A percentile compares a stretch with the other conserved stretches of the same genome.
These are phyloP conservation scores for Cotesia congregata DNA, from an alignment of 2,888 invertebrate genomes.

Conservation along the genomic window DNA sequence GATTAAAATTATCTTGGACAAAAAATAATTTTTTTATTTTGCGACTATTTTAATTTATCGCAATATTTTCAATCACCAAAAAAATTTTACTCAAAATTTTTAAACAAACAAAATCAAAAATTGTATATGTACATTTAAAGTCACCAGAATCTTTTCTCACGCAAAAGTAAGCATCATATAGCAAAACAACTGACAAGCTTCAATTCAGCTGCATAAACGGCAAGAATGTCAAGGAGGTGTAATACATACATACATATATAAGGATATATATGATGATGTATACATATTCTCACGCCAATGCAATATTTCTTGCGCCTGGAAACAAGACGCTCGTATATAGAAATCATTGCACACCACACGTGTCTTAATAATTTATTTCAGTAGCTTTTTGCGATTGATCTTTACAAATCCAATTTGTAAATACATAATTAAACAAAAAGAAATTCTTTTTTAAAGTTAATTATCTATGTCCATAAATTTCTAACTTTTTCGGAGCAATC, in stretches of 20 bases:
- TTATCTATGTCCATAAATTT: not conserved
- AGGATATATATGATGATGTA: not conserved
- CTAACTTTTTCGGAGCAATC: not conserved
- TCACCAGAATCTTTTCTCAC: constrained; percentile 11
- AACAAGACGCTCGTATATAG: constrained; percentile 29
- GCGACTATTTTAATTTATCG: too few relatives aligned
- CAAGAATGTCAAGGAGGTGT: constrained; percentile 37
- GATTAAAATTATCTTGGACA: too few relatives aligned
- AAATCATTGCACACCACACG: constrained; percentile 19
- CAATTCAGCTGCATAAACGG: constrained; percentile 43
- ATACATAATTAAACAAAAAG: not conserved
- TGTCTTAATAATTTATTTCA: not conserved
- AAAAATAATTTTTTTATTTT: too few relatives aligned
- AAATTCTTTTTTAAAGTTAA: not conserved
- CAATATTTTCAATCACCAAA: too few relatives aligned
- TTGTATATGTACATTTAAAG: not conserved
- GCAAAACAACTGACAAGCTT: not conserved
- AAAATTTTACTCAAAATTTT: too few relatives aligned
- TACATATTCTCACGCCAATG: constrained; percentile 22
- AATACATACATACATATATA: not conserved
- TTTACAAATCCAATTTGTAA: not conserved
- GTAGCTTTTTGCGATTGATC: not conserved
- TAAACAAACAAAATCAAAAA: too few relatives aligned
- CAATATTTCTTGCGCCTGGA: constrained; percentile 23
- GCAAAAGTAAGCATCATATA: not conserved